These are phyloP conservation scores for Cephalotes varians DNA, from an alignment of 2,888 invertebrate species.

Conservation along the genomic window DNA sequence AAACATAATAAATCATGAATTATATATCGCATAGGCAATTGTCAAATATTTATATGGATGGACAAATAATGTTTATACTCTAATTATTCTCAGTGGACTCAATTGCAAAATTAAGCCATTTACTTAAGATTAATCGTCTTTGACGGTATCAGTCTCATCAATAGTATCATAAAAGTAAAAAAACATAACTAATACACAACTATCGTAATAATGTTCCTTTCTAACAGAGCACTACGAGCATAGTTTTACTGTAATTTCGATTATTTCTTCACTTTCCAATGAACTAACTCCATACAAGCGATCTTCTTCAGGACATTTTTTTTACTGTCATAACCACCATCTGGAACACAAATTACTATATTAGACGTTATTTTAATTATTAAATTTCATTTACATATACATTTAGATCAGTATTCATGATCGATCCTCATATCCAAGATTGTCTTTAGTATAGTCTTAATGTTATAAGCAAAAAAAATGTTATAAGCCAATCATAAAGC, in stretches of 20 bases:
- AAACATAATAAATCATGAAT: neutral
- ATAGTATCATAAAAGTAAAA: neutral
- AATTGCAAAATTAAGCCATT: neutral
- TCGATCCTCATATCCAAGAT: too few relatives aligned
- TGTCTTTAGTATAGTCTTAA: too few relatives aligned
- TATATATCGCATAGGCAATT: neutral
- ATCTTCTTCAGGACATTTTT: slow-evolving; percentile 99
- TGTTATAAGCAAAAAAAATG: too few relatives aligned
- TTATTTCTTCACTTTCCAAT: slow-evolving; percentile 96
- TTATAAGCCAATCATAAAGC: too few relatives aligned
- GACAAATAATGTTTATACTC: neutral
- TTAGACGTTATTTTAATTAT: slow-evolving; percentile 13
- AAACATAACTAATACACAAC: slow-evolving; percentile 8
- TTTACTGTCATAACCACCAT: slow-evolving; percentile 97
- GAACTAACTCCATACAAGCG: slow-evolving; percentile 96
- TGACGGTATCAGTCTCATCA: neutral
- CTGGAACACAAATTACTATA: slow-evolving; percentile 85
- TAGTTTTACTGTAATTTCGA: slow-evolving; percentile 87
- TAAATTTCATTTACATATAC: neutral
- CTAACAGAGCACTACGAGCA: slow-evolving; percentile 11
- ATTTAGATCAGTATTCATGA: too few relatives aligned
- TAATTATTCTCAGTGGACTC: neutral
- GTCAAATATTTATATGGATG: neutral
- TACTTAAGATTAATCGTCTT: neutral
- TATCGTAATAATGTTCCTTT: slow-evolving; percentile 44